Conservation (phyloP, 2,888 invertebrate genomes). For the Polyommatus iphigenia region DNA sequence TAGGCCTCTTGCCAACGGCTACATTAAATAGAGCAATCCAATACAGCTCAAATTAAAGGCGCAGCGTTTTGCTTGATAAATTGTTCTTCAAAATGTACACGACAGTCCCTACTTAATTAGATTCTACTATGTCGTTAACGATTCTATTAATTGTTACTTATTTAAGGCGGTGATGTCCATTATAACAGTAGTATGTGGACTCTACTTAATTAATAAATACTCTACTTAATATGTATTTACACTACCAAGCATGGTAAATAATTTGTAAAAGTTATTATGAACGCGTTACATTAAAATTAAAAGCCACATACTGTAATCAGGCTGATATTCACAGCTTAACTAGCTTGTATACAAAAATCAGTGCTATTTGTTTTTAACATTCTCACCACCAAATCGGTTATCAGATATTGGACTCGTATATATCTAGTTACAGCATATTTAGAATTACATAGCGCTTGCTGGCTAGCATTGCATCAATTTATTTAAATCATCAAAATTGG, state of each 20-base stretch:
- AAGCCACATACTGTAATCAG: conserved; percentile 12
- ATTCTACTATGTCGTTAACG: background rate
- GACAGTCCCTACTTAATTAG: conserved; percentile 16
- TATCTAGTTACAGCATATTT: background rate
- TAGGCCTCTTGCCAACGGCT: conserved; percentile 40
- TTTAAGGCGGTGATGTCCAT: background rate
- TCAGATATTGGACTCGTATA: background rate
- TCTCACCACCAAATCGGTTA: background rate
- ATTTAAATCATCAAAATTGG: background rate
- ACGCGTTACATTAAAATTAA: conserved; percentile 9
- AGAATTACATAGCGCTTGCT: background rate
- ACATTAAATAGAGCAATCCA: conserved; percentile 40
- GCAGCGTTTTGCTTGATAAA: conserved; percentile 23
- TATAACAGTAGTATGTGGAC: background rate
- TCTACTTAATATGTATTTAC: background rate
- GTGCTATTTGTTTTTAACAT: background rate
- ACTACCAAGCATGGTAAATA: background rate
- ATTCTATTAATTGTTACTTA: background rate
- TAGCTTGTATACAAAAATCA: conserved; percentile 11
- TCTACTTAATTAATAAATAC: background rate
- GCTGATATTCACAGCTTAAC: background rate
- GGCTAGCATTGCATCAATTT: background rate
- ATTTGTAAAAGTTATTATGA: conserved; percentile 16
- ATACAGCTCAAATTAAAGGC: conserved; percentile 34
- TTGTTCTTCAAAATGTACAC: conserved; percentile 17